Evolutionary conservation across 2,113 vertebrate genomes (phyloP), one percentile per base, ranked within the genome.

Genomic region (Pachycephala philippinensis): DNA sequence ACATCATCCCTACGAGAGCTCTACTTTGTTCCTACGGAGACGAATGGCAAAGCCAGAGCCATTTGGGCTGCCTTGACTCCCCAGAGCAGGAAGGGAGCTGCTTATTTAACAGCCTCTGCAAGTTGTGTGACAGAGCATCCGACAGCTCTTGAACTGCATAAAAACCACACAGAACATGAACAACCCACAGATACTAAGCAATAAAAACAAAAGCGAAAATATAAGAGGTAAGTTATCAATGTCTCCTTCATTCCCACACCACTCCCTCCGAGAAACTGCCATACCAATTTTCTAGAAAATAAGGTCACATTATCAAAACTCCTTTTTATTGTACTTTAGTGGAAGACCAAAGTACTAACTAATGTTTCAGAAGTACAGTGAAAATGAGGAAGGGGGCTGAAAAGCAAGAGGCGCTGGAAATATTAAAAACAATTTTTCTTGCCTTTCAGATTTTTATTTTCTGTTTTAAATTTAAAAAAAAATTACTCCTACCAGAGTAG

Each of bases 201-300:
- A 70, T 13, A 83, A 44, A 95, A 95, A 63, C 1, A 54, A 92
- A 96, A 93, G 92, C 37, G 85, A 93, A 96, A 89, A 79, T 2
- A 2, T 1, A 56, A 84, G 49, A 42, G 66, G 39, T 26, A 59
- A 90, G 42, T 83, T 90, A 91, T 28, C 82, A 31, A 52, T 35
- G 35, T 30, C 37, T 87, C 45, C 30, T 87, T 70, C 81, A 45
- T 81, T 50, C 35, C 52, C 59, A 71, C 28, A 66, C 59, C 75
- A 9, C 57, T 80, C 86, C 59, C 88, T 74, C n/a, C 1, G 4
- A 84, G 44, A 63, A 92, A 83, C 47, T 37, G 53, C 35, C 83
- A 84, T 60, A 50, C 7, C 5, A 2, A 15, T 63, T 45, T 76
- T 65, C 82, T 60, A 61, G 47, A 92, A 87, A 85, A 72, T 24